Conservation (phyloP, 2,113 vertebrate genomes). For the Typhlomys cinereus region DNA sequence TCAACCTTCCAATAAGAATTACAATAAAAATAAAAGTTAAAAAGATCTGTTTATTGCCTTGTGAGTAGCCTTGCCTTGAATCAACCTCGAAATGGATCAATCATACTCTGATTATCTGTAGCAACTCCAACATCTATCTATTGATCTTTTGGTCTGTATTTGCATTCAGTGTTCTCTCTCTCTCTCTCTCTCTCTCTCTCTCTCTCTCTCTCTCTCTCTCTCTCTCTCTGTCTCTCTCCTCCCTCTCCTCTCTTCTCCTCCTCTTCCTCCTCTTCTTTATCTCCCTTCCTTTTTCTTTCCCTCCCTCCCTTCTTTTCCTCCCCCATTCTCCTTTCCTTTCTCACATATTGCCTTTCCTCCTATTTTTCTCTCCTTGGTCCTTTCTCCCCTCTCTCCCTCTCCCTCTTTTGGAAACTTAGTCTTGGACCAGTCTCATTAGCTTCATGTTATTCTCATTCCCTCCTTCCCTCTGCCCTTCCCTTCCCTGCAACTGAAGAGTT, state of each 20-base stretch:
- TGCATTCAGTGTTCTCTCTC: background rate
- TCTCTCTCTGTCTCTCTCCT: background rate
- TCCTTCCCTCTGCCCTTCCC: background rate
- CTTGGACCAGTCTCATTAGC: background rate
- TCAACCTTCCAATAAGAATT: constrained; percentile 20
- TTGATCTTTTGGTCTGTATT: background rate
- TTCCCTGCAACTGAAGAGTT: background rate
- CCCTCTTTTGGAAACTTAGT: background rate
- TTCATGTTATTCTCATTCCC: background rate
- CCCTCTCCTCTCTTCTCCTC: background rate
- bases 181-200: background rate
- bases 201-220: background rate
- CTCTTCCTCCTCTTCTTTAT: background rate
- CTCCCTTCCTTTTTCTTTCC: background rate
- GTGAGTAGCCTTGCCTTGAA: background rate
- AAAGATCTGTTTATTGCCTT: constrained; percentile 45
- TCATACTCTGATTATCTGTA: background rate
- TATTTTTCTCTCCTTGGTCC: background rate
- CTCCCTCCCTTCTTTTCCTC: background rate
- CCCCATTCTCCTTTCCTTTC: background rate
- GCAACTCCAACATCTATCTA: background rate
- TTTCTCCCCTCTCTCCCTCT: background rate
- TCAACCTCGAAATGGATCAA: constrained; percentile 6
- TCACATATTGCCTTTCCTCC: background rate
- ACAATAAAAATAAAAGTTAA: constrained; percentile 44